phyloP scores from a whole-genome alignment of 2,888 invertebrate species.

The Cerastis leucographa region DNA sequence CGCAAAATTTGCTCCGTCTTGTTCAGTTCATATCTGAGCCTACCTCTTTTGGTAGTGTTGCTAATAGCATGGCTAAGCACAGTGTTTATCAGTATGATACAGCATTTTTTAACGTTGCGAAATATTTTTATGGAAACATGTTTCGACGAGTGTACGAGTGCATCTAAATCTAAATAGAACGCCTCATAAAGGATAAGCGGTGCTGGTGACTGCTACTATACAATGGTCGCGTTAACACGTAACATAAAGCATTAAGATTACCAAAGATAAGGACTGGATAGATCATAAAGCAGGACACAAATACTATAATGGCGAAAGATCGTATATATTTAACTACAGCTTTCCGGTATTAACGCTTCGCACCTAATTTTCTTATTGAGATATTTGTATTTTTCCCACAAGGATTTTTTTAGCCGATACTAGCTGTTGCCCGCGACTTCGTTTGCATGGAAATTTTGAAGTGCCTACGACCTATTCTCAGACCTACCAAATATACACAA shows the following conservation, averaged over 20 bases:
- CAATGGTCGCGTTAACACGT: conserved; percentile 20
- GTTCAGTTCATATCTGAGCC: not conserved
- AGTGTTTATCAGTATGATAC: conserved; percentile 15
- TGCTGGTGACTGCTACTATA: not conserved
- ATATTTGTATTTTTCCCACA: not conserved
- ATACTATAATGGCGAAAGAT: not conserved
- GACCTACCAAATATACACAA: too few relatives aligned
- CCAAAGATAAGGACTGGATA: conserved; percentile 11
- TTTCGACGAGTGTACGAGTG: not conserved
- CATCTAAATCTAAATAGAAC: not conserved
- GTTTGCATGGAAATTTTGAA: too few relatives aligned
- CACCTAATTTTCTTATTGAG: not conserved
- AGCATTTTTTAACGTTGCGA: not conserved
- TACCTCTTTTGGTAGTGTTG: conserved; percentile 1
- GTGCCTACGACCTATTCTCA: too few relatives aligned
- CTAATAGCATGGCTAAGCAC: conserved; percentile 1
- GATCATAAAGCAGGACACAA: not conserved
- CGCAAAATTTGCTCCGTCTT: not conserved
- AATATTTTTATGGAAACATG: conserved; percentile 1
- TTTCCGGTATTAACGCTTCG: not conserved
- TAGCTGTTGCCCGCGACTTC: too few relatives aligned
- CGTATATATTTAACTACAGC: not conserved
- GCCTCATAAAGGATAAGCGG: not conserved
- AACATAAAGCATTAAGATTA: conserved; percentile 18
- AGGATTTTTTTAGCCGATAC: not conserved